Conservation (phyloP, 2,888 invertebrate species). For the Lasioglossum malachurum region DNA sequence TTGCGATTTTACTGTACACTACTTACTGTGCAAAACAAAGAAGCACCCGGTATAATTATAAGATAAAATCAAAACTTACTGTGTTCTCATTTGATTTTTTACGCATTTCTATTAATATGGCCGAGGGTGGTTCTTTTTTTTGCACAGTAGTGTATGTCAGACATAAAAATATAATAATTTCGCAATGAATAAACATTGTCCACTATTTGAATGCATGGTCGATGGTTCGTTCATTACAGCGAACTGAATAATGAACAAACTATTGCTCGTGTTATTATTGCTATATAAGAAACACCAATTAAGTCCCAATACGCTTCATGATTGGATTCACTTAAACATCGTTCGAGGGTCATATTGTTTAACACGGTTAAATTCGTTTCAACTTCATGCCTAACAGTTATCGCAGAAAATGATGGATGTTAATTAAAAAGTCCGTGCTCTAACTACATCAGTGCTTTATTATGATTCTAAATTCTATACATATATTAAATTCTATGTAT, state of each 20-base stretch:
- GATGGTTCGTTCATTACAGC: not conserved
- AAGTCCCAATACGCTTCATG: not conserved
- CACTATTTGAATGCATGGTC: not conserved
- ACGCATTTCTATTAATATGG: too few relatives aligned
- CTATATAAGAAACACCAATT: conserved; percentile 5
- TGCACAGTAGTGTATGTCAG: not conserved
- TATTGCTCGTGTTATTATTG: not conserved
- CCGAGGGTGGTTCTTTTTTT: too few relatives aligned
- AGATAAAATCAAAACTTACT: too few relatives aligned
- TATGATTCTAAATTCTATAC: not conserved
- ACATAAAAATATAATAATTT: not conserved
- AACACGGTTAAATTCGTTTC: not conserved
- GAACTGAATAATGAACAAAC: not conserved
- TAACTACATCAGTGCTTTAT: not conserved
- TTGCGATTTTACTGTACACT: too few relatives aligned
- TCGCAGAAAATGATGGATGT: not conserved
- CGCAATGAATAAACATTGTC: not conserved
- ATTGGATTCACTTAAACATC: conserved; percentile 1
- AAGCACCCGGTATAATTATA: too few relatives aligned
- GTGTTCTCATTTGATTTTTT: too few relatives aligned
- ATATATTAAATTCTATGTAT: too few relatives aligned
- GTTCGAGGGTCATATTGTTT: conserved; percentile 7
- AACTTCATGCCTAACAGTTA: not conserved
- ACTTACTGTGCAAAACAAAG: too few relatives aligned
- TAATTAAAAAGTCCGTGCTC: not conserved